Conservation (phyloP, 2,888 invertebrate genomes). For the Callyntrura sp. region DNA sequence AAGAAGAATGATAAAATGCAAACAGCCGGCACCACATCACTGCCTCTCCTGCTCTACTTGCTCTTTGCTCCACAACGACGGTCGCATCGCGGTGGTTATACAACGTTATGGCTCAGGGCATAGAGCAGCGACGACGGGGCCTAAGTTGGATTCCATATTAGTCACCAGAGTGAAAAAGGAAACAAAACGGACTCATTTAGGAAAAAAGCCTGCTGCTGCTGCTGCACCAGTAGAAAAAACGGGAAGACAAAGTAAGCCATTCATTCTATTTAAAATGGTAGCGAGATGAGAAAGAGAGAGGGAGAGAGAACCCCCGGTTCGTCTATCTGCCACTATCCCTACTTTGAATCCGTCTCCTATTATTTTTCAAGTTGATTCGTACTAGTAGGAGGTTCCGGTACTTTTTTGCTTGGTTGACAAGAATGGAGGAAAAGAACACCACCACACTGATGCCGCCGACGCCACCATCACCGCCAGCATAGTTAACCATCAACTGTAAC, state of each 20-base stretch:
- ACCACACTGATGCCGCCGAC: not conserved
- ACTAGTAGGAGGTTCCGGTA: conserved; percentile 67
- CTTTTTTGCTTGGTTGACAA: conserved; percentile 63
- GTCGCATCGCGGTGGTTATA: not conserved
- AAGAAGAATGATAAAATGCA: conserved; percentile 48
- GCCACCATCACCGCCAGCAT: conserved; percentile 22
- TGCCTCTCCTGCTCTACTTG: conserved; percentile 5
- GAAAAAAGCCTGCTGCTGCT: not conserved
- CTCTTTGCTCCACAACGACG: not conserved
- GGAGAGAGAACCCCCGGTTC: conserved; percentile 8
- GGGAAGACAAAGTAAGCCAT: conserved; percentile 5
- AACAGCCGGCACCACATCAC: conserved; percentile 13
- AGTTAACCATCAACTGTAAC: conserved; percentile 58
- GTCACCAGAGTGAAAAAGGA: conserved; percentile 21
- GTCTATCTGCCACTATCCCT: not conserved
- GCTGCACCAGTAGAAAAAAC: not conserved
- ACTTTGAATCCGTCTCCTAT: conserved; percentile 16
- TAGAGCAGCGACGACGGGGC: too few species aligned
- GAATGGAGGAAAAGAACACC: conserved; percentile 39
- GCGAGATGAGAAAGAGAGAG: too few species aligned
- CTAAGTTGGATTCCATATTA: conserved; percentile 32
- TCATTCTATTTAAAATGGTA: conserved; percentile 44
- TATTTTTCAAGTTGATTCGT: conserved; percentile 61
- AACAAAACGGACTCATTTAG: conserved; percentile 56
- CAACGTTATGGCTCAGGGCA: not conserved